Base-by-base conservation (phyloP, 2,113 vertebrate genomes). In the Heloderma charlesbogerti region DNA sequence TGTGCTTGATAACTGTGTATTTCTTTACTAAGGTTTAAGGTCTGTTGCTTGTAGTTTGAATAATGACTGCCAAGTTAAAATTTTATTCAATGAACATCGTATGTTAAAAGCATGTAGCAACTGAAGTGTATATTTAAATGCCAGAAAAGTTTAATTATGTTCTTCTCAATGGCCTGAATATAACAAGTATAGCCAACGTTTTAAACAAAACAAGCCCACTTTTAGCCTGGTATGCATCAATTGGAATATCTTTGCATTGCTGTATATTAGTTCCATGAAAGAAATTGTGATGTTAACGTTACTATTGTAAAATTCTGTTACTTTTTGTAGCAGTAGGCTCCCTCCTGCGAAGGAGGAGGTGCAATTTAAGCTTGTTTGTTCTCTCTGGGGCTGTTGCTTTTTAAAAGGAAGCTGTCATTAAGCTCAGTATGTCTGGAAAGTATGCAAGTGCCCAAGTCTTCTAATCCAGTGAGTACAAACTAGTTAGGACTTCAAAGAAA, bases 351-450 rank as follows among this genome's bases (percentile, higher is more conserved):
- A 92, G 87, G 93, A 92, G 88, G 80, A 78, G 66, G 95, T 94
- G 90, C 91, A 94, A 90, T 93, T 96, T 96, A 95, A 91, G 92
- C 93, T 95, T 93, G 90, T 95, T 96, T 95, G 93, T 95, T 94
- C 93, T 88, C 89, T 94, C 92, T 87, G 88, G 93, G 90, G 54
- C 89, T 91, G 79, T 90, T 95, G 90, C 92, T 95, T 96, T 95
- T 90, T 93, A 94, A 96, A 88, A 97, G 94, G 95, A 96, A 94
- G 91, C 94, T 95, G 93, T 95, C 93, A 81, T 95, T 96, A 94
- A 94, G 89, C 88, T 89, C 95, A 93, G 93, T 90, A 86, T 91
- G 92, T 97, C 94, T 95, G 93, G 94, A 91, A 95, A 95, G 93
- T 92, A 94, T 94, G 93, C 87, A 95, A 87, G 94, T 91, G 86